phyloP scores from a whole-genome alignment of 2,797 vertebrate species.

The Eupleurogrammus muticus region DNA sequence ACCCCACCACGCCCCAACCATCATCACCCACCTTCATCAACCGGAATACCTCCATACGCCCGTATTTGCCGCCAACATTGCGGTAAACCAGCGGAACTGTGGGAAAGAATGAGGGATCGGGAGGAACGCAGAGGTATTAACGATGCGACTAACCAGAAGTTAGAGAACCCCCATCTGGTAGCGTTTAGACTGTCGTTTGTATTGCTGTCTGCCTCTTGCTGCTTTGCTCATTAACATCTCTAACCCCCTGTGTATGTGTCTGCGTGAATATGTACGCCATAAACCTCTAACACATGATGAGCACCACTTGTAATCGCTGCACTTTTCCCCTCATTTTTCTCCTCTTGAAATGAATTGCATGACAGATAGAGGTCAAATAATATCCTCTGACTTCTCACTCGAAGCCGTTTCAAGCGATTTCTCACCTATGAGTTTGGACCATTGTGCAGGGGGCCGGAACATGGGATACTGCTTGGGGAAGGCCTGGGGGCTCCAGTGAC shows the following conservation, averaged over 20 bases:
- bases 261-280: constrained; percentile 24
- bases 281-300: constrained; percentile 45
- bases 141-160: constrained; percentile 54
- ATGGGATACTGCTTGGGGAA: constrained; percentile 89
- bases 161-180: constrained; percentile 75
- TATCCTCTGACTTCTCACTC: neutral
- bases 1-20: constrained; percentile 60
- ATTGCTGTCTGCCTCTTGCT: constrained; percentile 42
- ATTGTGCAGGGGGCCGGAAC: constrained; percentile 88
- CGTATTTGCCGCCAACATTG: constrained; percentile 54
- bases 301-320: constrained; percentile 1
- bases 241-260: constrained; percentile 33
- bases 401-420: neutral
- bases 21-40: constrained; percentile 66
- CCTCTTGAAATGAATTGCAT: neutral
- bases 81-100: constrained; percentile 68
- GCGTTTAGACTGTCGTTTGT: constrained; percentile 65
- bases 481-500: constrained; percentile 85
- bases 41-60: constrained; percentile 46
- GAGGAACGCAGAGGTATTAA: constrained; percentile 61
- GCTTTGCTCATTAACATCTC: constrained; percentile 71
- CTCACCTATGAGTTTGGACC: constrained; percentile 89
- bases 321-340: neutral
- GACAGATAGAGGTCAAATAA: neutral
- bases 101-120: constrained; percentile 45